Evolutionary conservation across 2,888 invertebrate genomes (phyloP).

Genomic region (Melanchra persicariae): DNA sequence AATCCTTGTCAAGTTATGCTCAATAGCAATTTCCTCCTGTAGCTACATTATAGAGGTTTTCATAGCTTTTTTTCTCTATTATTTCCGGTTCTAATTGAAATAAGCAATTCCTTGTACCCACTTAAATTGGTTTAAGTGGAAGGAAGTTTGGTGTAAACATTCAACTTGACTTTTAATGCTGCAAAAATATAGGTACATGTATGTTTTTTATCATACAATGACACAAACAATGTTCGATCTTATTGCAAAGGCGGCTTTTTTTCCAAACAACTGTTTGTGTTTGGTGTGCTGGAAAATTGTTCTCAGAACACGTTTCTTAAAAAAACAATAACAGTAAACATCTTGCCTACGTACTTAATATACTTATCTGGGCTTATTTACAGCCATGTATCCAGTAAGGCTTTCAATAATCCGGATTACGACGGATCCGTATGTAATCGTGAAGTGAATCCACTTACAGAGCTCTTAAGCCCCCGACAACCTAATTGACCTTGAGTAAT

Average conservation of each 20-base stretch:
- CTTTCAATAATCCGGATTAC: conserved; percentile 42
- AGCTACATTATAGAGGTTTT: too few species aligned
- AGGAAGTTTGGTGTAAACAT: too few species aligned
- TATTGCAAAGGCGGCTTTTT: neutral
- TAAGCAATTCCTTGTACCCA: too few species aligned
- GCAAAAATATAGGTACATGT: too few species aligned
- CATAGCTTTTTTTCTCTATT: too few species aligned
- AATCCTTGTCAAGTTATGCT: too few species aligned
- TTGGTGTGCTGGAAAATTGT: neutral
- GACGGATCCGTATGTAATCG: conserved; percentile 2
- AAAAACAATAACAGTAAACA: neutral
- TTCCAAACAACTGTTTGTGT: neutral
- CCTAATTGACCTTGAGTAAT: conserved; percentile 38
- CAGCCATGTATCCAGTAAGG: neutral
- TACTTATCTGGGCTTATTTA: neutral
- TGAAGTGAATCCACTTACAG: conserved; percentile 34
- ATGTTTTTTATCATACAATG: too few species aligned
- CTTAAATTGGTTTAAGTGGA: too few species aligned
- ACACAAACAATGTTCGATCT: neutral
- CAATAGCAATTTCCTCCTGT: too few species aligned
- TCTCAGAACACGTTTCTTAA: neutral
- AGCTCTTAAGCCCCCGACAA: conserved; percentile 26
- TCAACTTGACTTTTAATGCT: too few species aligned
- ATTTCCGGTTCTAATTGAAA: too few species aligned
- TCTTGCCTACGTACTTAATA: too few species aligned